Conservation (phyloP, 1,140 invertebrate species). For the Danaus plexippus region DNA sequence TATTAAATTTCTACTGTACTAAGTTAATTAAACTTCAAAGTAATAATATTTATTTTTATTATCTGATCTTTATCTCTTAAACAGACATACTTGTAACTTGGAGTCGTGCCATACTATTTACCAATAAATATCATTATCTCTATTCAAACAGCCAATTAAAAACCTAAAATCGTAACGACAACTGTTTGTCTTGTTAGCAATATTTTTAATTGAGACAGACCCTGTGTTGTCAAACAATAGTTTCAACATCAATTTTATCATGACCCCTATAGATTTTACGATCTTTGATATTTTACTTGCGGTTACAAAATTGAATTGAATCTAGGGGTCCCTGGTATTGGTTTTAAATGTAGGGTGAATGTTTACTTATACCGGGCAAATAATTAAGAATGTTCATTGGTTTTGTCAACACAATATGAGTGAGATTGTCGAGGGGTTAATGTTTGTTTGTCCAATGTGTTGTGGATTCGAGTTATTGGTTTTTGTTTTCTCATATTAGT, state of each 20-base stretch:
- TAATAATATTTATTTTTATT: slow-evolving; percentile 1
- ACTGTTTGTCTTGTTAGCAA: slow-evolving; percentile 66
- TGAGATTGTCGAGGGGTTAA: slow-evolving; percentile 40
- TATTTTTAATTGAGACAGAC: slow-evolving; percentile 69
- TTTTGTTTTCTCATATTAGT: slow-evolving; percentile 39
- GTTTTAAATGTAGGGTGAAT: slow-evolving; percentile 42
- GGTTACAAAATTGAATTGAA: slow-evolving; percentile 16
- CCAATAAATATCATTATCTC: slow-evolving; percentile 49
- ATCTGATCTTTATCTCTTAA: background rate
- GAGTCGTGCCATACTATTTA: slow-evolving; percentile 31
- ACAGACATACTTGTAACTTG: background rate
- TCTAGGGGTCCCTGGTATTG: slow-evolving; percentile 25
- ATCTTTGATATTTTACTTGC: slow-evolving; percentile 18
- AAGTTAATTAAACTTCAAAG: no score
- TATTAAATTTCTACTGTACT: no score
- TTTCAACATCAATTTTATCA: slow-evolving; percentile 34
- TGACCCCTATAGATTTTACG: slow-evolving; percentile 29
- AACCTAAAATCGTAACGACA: slow-evolving; percentile 48
- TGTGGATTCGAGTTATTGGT: slow-evolving; percentile 43
- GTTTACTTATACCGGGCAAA: slow-evolving; percentile 64
- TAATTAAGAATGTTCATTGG: slow-evolving; percentile 70
- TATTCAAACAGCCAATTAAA: slow-evolving; percentile 62
- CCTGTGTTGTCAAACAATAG: slow-evolving; percentile 58
- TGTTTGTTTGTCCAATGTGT: slow-evolving; percentile 54
- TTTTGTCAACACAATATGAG: slow-evolving; percentile 62